phyloP scores from a whole-genome alignment of 2,797 vertebrate genomes.

The Fundulus diaphanus region DNA sequence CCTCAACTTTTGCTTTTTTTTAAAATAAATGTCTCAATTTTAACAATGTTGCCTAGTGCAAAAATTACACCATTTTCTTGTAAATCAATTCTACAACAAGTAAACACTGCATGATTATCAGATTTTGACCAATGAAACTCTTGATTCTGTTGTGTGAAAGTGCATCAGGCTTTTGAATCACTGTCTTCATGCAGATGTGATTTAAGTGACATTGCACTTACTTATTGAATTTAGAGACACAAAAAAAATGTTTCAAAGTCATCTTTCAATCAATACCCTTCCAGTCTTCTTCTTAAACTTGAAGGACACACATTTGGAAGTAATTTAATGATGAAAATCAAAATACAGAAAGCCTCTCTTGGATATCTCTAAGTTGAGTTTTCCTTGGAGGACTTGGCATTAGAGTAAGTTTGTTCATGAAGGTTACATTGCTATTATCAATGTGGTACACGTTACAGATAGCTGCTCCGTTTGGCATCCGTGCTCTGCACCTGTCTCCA shows the following conservation, averaged over 20 bases:
- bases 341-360: slow-evolving; percentile 3
- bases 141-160: neutral
- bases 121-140: neutral
- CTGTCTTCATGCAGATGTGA: neutral
- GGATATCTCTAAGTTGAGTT: slow-evolving; percentile 23
- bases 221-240: neutral
- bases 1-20: neutral
- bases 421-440: slow-evolving; percentile 58
- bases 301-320: neutral
- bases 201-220: neutral
- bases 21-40: neutral
- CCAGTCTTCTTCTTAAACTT: neutral
- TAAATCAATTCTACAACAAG: neutral
- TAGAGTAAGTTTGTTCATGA: slow-evolving; percentile 43
- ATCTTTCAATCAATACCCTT: neutral
- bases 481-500: slow-evolving; percentile 72
- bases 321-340: neutral
- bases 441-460: slow-evolving; percentile 60
- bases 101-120: neutral
- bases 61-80: neutral
- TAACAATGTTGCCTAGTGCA: neutral
- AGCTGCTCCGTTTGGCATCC: slow-evolving; percentile 68
- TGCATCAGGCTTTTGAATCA: neutral
- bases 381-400: slow-evolving; percentile 39
- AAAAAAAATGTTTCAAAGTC: neutral